Base-by-base conservation (phyloP, 2,797 vertebrate species). In the Spinibarbus caldwelli region DNA sequence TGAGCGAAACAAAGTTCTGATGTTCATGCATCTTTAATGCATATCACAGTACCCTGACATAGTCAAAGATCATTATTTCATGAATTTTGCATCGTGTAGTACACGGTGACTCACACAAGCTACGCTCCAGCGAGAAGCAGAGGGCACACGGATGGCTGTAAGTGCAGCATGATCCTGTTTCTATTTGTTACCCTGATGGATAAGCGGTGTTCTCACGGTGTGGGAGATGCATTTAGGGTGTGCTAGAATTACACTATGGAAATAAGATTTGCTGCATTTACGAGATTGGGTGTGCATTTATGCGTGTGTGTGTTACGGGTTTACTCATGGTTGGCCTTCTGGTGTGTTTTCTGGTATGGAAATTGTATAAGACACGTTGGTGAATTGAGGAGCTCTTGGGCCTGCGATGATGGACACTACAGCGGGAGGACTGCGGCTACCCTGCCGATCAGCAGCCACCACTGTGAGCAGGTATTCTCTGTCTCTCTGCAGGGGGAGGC, bases 401-500 rank as follows among this genome's bases (percentile, higher is more conserved):
- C 96, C 97, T 9, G 95, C 96, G n/a, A 97, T 90, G 64, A 97
- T 92, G 0, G 96, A 97, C 73, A 97, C 78, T 2, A 94, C 90
- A 0, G 94, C 95, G 0, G 95, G 94, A 11, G 92, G 81, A 0
- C 96, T 96, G 82, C 95, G 96, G 85, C 93, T 96, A 52, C 96
- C 96, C 80, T 96, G 92, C 17, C 93, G 93, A 86, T 97, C 97
- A 3, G 95, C 92, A 0, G 97, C 95, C 79, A 96, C 88, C 4
- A 97, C 95, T 0, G 94, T 96, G 86, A 98, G 93, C 78, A 96
- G 91, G 89, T 97, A 97, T 80, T 97, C 96, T 85, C 91, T 93
- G 87, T 96, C 95, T 71, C 89, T 94, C 93, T 96, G 91, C 88
- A 97, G 88, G 2, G 96, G 95, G 19, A 96, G 94, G 31, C 96